A percentile compares a stretch with the other conserved stretches of the same genome.
These are phyloP conservation scores for Lissocephala sabroskyi DNA, from an alignment of 2,888 invertebrate species.

Conservation along the genomic window DNA sequence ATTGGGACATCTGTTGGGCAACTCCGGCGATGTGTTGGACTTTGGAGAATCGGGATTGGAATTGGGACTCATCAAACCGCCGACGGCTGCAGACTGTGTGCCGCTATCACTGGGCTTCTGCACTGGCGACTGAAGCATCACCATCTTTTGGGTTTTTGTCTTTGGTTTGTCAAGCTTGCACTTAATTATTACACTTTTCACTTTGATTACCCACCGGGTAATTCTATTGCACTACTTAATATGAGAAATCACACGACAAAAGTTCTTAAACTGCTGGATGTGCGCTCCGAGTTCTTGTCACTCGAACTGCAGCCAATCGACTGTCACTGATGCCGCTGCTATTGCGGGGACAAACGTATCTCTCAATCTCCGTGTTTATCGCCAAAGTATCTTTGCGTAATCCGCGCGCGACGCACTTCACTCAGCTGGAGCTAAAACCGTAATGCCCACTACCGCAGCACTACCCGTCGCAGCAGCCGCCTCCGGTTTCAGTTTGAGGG, in stretches of 20 bases:
- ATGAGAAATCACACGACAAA: neutral
- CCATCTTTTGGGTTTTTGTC: too few relatives aligned
- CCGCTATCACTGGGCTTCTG: conserved; percentile 52
- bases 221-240: too few relatives aligned
- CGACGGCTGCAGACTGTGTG: conserved; percentile 46
- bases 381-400: conserved; percentile 43
- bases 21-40: conserved; percentile 68
- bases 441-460: conserved; percentile 27
- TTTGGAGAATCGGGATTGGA: conserved; percentile 72
- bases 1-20: conserved; percentile 29
- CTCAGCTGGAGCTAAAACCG: conserved; percentile 38
- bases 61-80: conserved; percentile 69
- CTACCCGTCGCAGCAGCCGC: neutral
- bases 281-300: conserved; percentile 48
- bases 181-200: too few relatives aligned
- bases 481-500: conserved; percentile 25
- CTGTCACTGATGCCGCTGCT: conserved; percentile 56
- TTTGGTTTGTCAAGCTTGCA: too few relatives aligned
- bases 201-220: neutral
- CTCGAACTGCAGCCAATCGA: conserved; percentile 68
- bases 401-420: conserved; percentile 43
- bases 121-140: conserved; percentile 72
- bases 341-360: conserved; percentile 29
- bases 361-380: conserved; percentile 30
- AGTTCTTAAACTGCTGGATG: conserved; percentile 17